Evolutionary conservation across 2,113 vertebrate genomes (phyloP).

Genomic region (Edolisoma coerulescens): DNA sequence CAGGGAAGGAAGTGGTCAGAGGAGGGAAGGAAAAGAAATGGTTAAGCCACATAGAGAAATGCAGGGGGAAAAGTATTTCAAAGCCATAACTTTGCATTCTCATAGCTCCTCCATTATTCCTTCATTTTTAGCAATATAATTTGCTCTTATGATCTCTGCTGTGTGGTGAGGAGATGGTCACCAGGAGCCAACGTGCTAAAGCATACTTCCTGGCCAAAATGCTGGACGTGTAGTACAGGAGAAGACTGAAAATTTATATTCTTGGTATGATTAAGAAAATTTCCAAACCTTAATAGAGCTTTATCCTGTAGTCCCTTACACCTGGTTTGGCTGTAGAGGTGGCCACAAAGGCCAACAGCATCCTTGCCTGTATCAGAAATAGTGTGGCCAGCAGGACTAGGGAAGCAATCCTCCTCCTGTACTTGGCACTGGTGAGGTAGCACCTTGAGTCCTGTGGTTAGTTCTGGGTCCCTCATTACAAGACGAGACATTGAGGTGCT

Average conservation of each 20-base stretch:
- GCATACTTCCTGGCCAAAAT: not conserved
- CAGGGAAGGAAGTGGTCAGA: not conserved
- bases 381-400: not conserved
- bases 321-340: not conserved
- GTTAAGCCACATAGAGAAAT: not conserved
- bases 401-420: not conserved
- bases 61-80: not conserved
- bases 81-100: not conserved
- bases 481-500: not conserved
- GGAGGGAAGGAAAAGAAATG: not conserved
- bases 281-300: not conserved
- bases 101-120: not conserved
- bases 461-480: not conserved
- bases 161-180: not conserved
- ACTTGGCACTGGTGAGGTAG: not conserved
- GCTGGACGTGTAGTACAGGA: not conserved
- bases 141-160: not conserved
- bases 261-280: not conserved
- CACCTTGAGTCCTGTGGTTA: not conserved
- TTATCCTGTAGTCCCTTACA: not conserved
- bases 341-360: not conserved
- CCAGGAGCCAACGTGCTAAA: not conserved
- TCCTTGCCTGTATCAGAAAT: not conserved
- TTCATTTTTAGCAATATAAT: not conserved
- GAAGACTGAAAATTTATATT: not conserved